Base-by-base conservation (phyloP, 2,888 invertebrate species). In the Mystacides longicornis region DNA sequence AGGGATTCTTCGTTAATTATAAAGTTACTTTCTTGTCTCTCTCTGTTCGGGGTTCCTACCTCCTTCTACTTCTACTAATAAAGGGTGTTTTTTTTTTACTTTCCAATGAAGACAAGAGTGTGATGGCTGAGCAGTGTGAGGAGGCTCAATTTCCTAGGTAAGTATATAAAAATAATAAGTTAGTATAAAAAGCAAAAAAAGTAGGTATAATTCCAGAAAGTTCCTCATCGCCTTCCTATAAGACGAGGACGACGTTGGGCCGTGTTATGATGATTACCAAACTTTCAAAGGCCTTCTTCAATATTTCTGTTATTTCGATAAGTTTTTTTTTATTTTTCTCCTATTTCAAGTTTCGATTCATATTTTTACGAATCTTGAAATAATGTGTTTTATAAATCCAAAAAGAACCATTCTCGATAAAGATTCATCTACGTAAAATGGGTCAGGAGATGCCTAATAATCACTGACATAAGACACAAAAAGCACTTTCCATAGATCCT, bases 1-100 rank as follows among this genome's bases (percentile, higher is more conserved):
- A n/a, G n/a, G 52, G 48, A 57, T 55, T 54, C 57, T 51, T n/a
- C n/a, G 60, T 59, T 60, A 60, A 60, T 60, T 60, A 59, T 54
- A 57, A 59, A 60, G 37, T 37, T 37, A 37, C 54, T 58, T 60
- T 55, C 53, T 53, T 43, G 23, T 20, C 43, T 48, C 33, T 18
- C 31, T 11, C 45, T n/a, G 22, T 33, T 48, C 21, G 18, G n/a
- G 19, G 19, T 22, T 49, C 53, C 33, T 45, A 23, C 37, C 14
- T 19, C 23, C n/a, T 43, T 45, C 42, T 16, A 20, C 22, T 14
- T 23, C 18, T 3, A 18, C 43, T 46, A 42, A 37, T 47, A 49
- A n/a, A 31, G 53, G 37, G 23, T 43, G 43, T 37, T 37, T 27
- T 27, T 27, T 27, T n/a, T n/a, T n/a, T n/a, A n/a, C n/a, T n/a